These are phyloP conservation scores for Thalassarche chlororhynchos DNA, from an alignment of 2,113 vertebrate genomes.

Conservation along the genomic window DNA sequence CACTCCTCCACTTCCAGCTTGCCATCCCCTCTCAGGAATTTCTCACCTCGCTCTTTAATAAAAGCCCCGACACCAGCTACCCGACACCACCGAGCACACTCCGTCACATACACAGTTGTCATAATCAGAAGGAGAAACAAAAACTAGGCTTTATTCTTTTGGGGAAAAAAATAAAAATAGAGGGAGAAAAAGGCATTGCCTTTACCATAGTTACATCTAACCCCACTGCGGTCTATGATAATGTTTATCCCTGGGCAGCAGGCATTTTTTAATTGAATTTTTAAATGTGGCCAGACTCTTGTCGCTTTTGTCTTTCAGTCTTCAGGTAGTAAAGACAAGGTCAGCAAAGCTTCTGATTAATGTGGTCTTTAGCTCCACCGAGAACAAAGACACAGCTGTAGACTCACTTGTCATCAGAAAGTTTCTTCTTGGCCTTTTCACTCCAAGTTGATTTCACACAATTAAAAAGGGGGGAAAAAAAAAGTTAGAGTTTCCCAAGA, in stretches of 20 bases:
- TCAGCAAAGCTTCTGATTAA: slow-evolving; percentile 64
- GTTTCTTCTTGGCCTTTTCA: slow-evolving; percentile 59
- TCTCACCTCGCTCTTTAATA: background rate
- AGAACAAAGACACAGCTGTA: slow-evolving; percentile 49
- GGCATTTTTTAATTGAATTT: slow-evolving; percentile 70
- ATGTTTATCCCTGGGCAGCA: slow-evolving; percentile 56
- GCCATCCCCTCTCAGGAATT: background rate
- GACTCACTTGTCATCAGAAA: slow-evolving; percentile 22
- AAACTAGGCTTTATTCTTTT: background rate
- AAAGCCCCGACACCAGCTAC: background rate
- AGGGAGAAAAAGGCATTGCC: background rate
- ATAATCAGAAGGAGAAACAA: background rate
- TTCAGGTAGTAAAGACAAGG: slow-evolving; percentile 62
- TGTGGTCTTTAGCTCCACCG: slow-evolving; percentile 18
- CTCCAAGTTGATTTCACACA: slow-evolving; percentile 53
- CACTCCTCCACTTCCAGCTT: background rate
- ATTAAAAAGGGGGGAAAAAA: slow-evolving; percentile 18
- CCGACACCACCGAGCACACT: background rate
- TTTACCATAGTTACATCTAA: slow-evolving; percentile 5
- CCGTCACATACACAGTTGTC: background rate
- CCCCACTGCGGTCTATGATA: slow-evolving; percentile 1
- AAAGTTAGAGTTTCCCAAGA: slow-evolving; percentile 27
- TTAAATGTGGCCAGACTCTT: slow-evolving; percentile 44
- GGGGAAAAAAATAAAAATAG: background rate
- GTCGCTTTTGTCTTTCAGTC: slow-evolving; percentile 52